A percentile compares a stretch with the other conserved stretches of the same genome.
These are phyloP conservation scores for Brotula barbata DNA, from an alignment of 2,797 vertebrate species.

Conservation along the genomic window DNA sequence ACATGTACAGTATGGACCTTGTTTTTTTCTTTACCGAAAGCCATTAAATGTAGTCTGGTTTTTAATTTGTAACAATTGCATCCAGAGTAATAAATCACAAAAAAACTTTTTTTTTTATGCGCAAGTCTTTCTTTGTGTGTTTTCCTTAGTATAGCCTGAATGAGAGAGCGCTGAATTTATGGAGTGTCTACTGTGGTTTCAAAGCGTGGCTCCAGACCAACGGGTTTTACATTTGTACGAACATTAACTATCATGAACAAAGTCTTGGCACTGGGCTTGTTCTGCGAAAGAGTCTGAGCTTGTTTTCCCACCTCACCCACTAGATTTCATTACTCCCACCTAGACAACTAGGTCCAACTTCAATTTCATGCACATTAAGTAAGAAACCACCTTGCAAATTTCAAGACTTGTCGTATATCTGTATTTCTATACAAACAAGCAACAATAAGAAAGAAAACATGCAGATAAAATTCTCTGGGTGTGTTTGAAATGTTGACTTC, in stretches of 20 bases:
- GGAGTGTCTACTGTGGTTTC: not conserved
- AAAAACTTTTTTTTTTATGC: constrained; percentile 21
- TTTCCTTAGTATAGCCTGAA: constrained; percentile 18
- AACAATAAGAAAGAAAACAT: constrained; percentile 43
- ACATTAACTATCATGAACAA: constrained; percentile 25
- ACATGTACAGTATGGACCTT: not conserved
- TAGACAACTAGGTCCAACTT: constrained; percentile 18
- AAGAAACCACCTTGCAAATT: constrained; percentile 41
- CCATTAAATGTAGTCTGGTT: not conserved
- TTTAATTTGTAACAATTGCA: constrained; percentile 23
- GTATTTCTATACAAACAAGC: constrained; percentile 70
- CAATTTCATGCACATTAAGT: constrained; percentile 40
- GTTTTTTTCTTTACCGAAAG: constrained; percentile 8
- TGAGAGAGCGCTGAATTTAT: constrained; percentile 7
- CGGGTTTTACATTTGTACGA: constrained; percentile 26
- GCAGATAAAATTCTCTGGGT: constrained; percentile 45
- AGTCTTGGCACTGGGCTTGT: constrained; percentile 16
- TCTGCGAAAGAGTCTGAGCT: constrained; percentile 37
- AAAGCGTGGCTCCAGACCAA: constrained; percentile 1
- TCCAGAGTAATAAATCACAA: constrained; percentile 24
- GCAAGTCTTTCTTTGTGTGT: not conserved
- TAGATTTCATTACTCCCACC: constrained; percentile 41
- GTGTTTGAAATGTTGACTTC: constrained; percentile 33
- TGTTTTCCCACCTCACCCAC: constrained; percentile 56
- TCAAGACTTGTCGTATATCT: constrained; percentile 45